A percentile compares a stretch with the other conserved stretches of the same genome.
These are phyloP conservation scores for Autographa pulchrina DNA, from an alignment of 2,888 invertebrate species.

Conservation along the genomic window DNA sequence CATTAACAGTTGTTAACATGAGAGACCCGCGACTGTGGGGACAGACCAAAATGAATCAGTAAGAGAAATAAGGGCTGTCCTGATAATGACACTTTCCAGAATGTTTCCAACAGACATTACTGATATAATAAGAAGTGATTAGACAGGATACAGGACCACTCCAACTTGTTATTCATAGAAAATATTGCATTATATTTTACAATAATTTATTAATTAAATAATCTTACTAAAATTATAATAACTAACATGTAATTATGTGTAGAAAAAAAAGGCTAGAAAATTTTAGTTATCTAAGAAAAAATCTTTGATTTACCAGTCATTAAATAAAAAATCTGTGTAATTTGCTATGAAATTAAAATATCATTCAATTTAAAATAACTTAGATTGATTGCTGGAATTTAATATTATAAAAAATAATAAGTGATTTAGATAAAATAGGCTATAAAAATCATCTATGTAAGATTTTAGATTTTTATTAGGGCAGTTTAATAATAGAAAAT, in stretches of 20 bases:
- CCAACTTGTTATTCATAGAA: conserved; percentile 28
- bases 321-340: neutral
- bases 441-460: neutral
- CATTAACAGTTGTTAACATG: conserved; percentile 72
- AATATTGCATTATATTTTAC: conserved; percentile 11
- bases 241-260: neutral
- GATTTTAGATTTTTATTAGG: neutral
- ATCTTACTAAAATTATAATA: neutral
- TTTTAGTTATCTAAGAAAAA: neutral
- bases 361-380: neutral
- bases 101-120: conserved; percentile 59
- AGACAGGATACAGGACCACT: conserved; percentile 53
- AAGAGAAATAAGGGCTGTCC: conserved; percentile 87
- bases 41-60: conserved; percentile 72
- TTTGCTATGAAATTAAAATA: conserved; percentile 3
- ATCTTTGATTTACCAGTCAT: neutral
- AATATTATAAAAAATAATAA: neutral
- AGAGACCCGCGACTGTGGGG: conserved; percentile 60
- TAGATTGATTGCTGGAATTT: neutral
- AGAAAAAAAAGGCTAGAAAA: neutral
- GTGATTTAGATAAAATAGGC: neutral
- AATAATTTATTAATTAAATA: neutral
- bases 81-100: conserved; percentile 87
- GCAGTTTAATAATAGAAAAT: conserved; percentile 10
- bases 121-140: conserved; percentile 41